phyloP scores from a whole-genome alignment of 2,113 vertebrate species.

The Lophochroa leadbeateri region DNA sequence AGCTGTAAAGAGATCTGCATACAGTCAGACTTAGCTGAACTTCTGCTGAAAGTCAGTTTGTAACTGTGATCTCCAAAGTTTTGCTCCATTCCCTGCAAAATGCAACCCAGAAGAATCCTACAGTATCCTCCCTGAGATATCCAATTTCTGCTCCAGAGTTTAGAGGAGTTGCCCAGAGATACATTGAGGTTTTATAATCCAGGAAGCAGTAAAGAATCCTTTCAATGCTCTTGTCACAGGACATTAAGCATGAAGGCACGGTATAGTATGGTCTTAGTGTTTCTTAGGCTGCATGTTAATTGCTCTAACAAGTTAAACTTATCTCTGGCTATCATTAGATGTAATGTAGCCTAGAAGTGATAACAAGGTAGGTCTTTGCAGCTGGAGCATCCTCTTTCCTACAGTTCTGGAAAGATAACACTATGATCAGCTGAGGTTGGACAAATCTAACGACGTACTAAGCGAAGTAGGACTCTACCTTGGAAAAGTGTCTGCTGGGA shows the following conservation, averaged over 20 bases:
- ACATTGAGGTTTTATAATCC: background rate
- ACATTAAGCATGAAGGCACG: background rate
- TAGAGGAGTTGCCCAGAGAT: background rate
- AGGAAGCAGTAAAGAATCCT: background rate
- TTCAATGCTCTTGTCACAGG: background rate
- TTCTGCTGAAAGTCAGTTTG: background rate
- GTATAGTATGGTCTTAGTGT: background rate
- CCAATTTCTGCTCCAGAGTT: background rate
- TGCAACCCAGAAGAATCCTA: background rate
- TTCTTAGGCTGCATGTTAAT: background rate
- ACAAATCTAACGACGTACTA: background rate
- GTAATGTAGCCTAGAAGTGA: background rate
- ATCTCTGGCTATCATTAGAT: background rate
- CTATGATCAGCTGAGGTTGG: rapidly evolving
- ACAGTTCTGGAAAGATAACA: background rate
- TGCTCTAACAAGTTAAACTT: background rate
- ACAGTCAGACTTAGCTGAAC: background rate
- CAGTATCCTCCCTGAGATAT: background rate
- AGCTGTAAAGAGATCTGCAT: background rate
- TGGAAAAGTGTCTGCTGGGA: background rate
- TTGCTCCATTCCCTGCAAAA: background rate
- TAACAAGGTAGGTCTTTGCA: background rate
- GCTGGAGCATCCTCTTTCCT: background rate
- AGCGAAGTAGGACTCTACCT: background rate
- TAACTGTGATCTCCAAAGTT: background rate